Percentiles rank a stretch among this genome's conserved stretches.
These are phyloP conservation scores for Cyclina sinensis DNA, from an alignment of 1,140 invertebrate species.

Conservation along the genomic window DNA sequence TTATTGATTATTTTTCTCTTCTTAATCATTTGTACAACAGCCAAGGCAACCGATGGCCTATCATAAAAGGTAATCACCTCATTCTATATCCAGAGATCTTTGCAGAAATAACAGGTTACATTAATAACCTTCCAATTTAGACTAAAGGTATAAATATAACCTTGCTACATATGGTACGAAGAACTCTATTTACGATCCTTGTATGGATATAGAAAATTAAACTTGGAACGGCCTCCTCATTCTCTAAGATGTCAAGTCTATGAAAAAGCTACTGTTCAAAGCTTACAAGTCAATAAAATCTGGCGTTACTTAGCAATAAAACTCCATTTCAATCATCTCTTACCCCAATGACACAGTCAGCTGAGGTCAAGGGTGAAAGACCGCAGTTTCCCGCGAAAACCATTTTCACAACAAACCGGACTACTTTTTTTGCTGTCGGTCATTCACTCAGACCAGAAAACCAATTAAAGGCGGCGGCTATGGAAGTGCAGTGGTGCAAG, in stretches of 20 bases:
- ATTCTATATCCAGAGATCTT: too few species aligned
- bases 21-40: too few species aligned
- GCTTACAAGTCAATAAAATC: neutral
- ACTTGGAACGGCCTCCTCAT: neutral
- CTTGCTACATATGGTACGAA: too few species aligned
- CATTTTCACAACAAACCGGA: constrained; percentile 55
- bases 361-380: constrained; percentile 43
- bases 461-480: constrained; percentile 25
- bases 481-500: constrained; percentile 29
- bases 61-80: too few species aligned
- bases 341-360: constrained; percentile 19
- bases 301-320: neutral
- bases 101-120: too few species aligned
- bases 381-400: constrained; percentile 17
- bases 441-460: constrained; percentile 37
- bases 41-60: too few species aligned
- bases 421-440: constrained; percentile 47
- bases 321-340: neutral
- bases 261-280: constrained; percentile 9
- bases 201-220: neutral
- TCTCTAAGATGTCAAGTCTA: neutral
- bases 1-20: too few species aligned
- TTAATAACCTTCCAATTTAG: too few species aligned
- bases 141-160: too few species aligned
- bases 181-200: too few species aligned